These are phyloP conservation scores for Diploscapter pachys DNA, from an alignment of 1,140 invertebrate species.

Conservation along the genomic window DNA sequence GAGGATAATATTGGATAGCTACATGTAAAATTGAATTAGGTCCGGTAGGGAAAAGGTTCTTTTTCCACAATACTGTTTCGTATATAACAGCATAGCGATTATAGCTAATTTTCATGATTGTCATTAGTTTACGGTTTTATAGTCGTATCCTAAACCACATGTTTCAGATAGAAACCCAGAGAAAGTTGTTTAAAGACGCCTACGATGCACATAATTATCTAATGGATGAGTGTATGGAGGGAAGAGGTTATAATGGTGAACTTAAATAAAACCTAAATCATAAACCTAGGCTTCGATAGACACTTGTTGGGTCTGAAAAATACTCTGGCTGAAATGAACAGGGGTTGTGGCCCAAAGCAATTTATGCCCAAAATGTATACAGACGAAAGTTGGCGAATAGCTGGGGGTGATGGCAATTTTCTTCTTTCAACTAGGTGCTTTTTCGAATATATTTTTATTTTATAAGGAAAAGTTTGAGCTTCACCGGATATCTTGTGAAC, in stretches of 20 bases:
- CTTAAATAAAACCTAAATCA: too few relatives aligned
- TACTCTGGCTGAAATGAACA: slow-evolving; percentile 32
- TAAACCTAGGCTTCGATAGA: slow-evolving; percentile 54
- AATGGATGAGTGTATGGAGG: slow-evolving; percentile 34
- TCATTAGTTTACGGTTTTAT: too few relatives aligned
- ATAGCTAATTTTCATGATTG: too few relatives aligned
- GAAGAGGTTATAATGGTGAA: background rate
- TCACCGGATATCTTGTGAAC: slow-evolving; percentile 33
- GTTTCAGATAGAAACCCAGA: too few relatives aligned
- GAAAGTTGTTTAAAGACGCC: slow-evolving; percentile 33
- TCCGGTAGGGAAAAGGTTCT: too few relatives aligned
- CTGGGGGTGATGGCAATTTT: slow-evolving; percentile 41
- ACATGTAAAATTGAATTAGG: too few relatives aligned
- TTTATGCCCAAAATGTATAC: slow-evolving; percentile 16
- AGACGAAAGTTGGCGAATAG: slow-evolving; percentile 35
- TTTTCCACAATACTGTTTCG: too few relatives aligned
- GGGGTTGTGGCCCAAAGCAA: slow-evolving; percentile 35
- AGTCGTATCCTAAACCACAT: too few relatives aligned
- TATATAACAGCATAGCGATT: too few relatives aligned
- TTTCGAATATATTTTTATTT: background rate
- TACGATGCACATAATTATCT: slow-evolving; percentile 37
- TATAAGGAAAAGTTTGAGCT: slow-evolving; percentile 16
- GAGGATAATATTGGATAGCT: too few relatives aligned
- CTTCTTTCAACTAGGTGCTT: slow-evolving; percentile 36
- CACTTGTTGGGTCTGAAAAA: slow-evolving; percentile 61